Base-by-base conservation (phyloP, 2,888 invertebrate species). In the Carterocephalus palaemon region DNA sequence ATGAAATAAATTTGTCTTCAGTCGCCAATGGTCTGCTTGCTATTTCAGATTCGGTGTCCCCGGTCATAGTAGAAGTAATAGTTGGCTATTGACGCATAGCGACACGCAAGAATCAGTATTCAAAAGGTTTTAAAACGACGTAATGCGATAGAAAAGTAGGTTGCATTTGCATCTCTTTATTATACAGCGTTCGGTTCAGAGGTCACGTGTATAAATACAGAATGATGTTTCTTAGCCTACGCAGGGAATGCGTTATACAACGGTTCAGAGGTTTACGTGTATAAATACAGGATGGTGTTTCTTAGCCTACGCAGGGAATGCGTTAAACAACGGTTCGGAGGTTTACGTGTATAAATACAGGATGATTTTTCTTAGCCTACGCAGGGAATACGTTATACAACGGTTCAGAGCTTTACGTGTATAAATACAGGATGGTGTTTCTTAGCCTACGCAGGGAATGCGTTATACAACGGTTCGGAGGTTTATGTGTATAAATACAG, bases 111-210 rank as follows among this genome's bases (percentile, higher is more conserved):
- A 19, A 1, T 7, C 6, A 4, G 19, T 20, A 20, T 33, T 24
- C 24, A 15, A 9, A 24, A 9, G 19, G n/a, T 4, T 20, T 10
- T 20, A 12, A 31, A 8, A 33, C 32, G 20, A 33, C 12, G 20
- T 19, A 20, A 10, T 3, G 8, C n/a, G n/a, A n/a, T n/a, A n/a
- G 2, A 7, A 20, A 33, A 33, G 33, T 33, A 33, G 33, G 33
- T 33, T 33, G 33, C n/a, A 33, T 33, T 33, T 22, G 33, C 33
- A 33, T 33, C 33, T 33, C 10, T n/a, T 33, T 33, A 19, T 5
- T 20, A 33, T 20, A 22, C 33, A 5, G 19, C 6, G 8, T 19
- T 19, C 20, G 29, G 19, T 12, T n/a, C 5, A 22, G 12, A 33
- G 17, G 33, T 7, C 12, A 9, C 19, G 17, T 26, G 10, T 32